These are phyloP conservation scores for Temnopleurus reevesii DNA, from an alignment of 53 echinoderm and acorn worm genomes.

Conservation along the genomic window DNA sequence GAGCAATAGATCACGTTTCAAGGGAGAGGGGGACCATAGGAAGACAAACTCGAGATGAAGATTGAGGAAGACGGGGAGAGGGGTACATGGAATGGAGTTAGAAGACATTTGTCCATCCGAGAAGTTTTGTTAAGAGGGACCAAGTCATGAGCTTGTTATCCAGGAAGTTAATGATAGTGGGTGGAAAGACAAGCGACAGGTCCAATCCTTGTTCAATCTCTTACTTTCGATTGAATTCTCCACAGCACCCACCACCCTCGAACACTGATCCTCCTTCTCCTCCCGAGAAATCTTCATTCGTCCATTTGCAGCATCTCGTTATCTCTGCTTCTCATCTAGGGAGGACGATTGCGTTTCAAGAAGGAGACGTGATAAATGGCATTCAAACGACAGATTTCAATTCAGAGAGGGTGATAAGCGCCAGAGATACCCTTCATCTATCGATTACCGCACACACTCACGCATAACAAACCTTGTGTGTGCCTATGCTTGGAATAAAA, in stretches of 20 bases:
- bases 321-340: slow-evolving; percentile 33
- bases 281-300: background rate
- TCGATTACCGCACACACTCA: background rate
- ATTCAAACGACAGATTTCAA: slow-evolving; percentile 42
- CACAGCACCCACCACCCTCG: background rate
- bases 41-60: background rate
- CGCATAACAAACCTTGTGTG: background rate
- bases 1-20: slow-evolving; percentile 44
- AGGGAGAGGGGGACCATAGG: background rate
- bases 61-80: background rate
- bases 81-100: background rate
- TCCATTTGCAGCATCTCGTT: slow-evolving; percentile 38
- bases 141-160: background rate
- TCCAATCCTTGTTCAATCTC: slow-evolving; percentile 2
- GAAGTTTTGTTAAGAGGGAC: background rate
- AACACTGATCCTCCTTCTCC: background rate
- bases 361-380: slow-evolving; percentile 48
- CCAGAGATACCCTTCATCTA: slow-evolving; percentile 1
- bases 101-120: background rate
- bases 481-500: background rate
- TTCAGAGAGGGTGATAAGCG: slow-evolving; percentile 15
- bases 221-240: slow-evolving; percentile 3
- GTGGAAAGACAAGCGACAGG: slow-evolving; percentile 26
- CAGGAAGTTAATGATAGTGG: slow-evolving; percentile 23
- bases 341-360: slow-evolving; percentile 37